Conservation (phyloP, 2,888 invertebrate species). For the Pammene aurita region DNA sequence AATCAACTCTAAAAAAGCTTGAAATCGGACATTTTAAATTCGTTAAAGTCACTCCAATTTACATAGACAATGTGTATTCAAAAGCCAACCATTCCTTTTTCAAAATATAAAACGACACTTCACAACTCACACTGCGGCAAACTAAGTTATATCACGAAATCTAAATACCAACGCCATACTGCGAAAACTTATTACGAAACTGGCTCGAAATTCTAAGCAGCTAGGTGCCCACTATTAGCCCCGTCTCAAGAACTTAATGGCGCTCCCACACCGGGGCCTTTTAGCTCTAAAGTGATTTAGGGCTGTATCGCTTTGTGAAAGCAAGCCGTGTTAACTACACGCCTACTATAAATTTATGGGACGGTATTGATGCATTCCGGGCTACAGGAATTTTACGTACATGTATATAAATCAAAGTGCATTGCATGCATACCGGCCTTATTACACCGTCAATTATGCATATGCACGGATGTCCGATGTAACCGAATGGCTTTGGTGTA, state of each 20-base stretch:
- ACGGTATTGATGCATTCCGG: constrained; percentile 33
- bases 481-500: constrained; percentile 35
- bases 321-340: constrained; percentile 37
- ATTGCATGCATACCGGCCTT: constrained; percentile 33
- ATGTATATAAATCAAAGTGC: constrained; percentile 36
- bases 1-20: no score
- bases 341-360: constrained; percentile 37
- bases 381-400: constrained; percentile 35
- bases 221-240: constrained; percentile 65
- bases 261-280: constrained; percentile 55
- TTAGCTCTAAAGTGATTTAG: constrained; percentile 46
- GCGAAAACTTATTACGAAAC: constrained; percentile 43
- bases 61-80: no score
- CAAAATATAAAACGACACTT: background rate
- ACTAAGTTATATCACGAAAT: background rate
- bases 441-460: constrained; percentile 40
- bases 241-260: constrained; percentile 79
- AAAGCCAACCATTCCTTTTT: background rate
- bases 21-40: no score
- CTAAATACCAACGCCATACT: constrained; percentile 2
- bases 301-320: constrained; percentile 43
- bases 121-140: background rate
- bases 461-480: constrained; percentile 39
- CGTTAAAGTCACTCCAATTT: no score
- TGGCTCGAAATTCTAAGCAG: constrained; percentile 53